Evolutionary conservation across 2,888 invertebrate species (phyloP).

Genomic region (Tetropium fuscum): DNA sequence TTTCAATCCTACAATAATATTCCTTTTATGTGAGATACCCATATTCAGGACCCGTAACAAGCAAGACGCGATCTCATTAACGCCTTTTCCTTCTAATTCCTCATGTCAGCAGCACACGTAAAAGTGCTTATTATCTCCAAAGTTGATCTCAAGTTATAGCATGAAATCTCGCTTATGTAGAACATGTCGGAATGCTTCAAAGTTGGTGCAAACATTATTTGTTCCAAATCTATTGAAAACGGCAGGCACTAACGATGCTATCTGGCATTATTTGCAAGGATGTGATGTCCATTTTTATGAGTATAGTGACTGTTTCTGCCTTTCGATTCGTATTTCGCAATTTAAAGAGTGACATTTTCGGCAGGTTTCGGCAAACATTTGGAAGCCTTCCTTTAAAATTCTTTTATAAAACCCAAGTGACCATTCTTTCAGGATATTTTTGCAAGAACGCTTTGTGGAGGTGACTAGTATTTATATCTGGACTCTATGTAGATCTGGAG

Average conservation of each 20-base stretch:
- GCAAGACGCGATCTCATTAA: conserved; percentile 40
- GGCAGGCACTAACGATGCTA: conserved; percentile 29
- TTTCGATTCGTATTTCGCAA: conserved; percentile 32
- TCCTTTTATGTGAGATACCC: neutral
- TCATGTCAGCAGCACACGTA: conserved; percentile 49
- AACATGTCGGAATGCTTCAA: conserved; percentile 53
- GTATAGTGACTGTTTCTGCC: conserved; percentile 25
- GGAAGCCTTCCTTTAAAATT: conserved; percentile 34
- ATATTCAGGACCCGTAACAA: neutral
- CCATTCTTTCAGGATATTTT: conserved; percentile 32
- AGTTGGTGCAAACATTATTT: conserved; percentile 51
- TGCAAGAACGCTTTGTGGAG: conserved; percentile 35
- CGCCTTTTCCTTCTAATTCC: conserved; percentile 44
- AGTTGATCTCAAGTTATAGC: conserved; percentile 14
- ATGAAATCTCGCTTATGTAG: conserved; percentile 47
- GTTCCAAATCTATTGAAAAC: conserved; percentile 51
- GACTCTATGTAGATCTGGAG: no score
- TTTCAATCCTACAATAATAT: no score
- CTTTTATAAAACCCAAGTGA: conserved; percentile 35
- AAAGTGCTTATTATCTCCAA: conserved; percentile 26
- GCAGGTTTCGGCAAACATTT: conserved; percentile 33
- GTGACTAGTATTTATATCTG: conserved; percentile 39
- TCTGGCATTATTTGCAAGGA: conserved; percentile 39
- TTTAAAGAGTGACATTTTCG: no score
- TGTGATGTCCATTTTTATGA: no score